phyloP scores from a whole-genome alignment of 2,797 vertebrate species.

The Lacerta viridis region DNA sequence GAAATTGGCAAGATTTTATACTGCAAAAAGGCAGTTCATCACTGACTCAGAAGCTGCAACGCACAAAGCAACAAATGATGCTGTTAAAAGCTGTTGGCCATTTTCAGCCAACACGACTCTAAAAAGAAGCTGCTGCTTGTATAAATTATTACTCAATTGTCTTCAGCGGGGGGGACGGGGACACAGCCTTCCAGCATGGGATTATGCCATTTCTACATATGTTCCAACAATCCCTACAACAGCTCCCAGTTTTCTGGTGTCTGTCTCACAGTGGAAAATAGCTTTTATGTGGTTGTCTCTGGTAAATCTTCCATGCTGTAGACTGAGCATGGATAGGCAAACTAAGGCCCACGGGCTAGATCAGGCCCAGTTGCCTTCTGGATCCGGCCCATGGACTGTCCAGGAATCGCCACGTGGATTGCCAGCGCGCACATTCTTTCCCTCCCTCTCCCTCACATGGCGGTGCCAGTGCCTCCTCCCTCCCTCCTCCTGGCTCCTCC shows the following conservation, averaged over 20 bases:
- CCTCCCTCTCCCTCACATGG: no score
- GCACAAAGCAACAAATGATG: not conserved
- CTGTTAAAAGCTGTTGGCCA: not conserved
- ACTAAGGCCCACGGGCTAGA: no score
- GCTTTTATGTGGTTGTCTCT: no score
- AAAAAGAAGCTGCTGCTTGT: not conserved
- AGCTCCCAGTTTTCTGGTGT: not conserved
- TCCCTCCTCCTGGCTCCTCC: no score
- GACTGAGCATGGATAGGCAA: no score
- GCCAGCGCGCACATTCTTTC: no score
- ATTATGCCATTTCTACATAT: no score
- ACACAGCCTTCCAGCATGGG: not conserved
- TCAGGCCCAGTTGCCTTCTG: no score
- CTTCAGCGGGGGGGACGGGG: not conserved
- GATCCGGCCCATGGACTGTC: no score
- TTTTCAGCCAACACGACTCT: not conserved
- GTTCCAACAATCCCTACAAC: not conserved
- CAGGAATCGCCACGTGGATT: no score
- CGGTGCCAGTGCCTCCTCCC: no score
- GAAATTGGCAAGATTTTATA: not conserved
- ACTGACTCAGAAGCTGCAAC: not conserved
- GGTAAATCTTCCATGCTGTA: no score
- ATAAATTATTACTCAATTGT: slow-evolving; percentile 9
- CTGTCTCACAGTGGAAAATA: not conserved
- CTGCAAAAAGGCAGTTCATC: not conserved